phyloP scores from a whole-genome alignment of 2,797 vertebrate genomes.

The Rhyacichthys aspro region DNA sequence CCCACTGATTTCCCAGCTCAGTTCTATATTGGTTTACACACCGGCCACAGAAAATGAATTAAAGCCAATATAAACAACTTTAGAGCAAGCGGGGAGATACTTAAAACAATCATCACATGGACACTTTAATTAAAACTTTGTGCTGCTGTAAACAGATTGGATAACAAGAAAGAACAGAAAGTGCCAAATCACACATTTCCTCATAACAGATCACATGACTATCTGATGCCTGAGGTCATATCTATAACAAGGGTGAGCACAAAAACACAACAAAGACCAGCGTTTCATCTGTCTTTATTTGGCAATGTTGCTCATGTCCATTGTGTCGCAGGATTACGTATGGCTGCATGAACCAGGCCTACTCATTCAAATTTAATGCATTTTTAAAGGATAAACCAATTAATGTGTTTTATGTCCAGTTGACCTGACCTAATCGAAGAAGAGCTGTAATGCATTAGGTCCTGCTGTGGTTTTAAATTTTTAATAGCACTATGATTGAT shows the following conservation, averaged over 20 bases:
- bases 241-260: too few species aligned
- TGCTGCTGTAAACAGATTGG: neutral
- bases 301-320: too few species aligned
- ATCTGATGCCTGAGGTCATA: too few species aligned
- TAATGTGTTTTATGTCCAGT: constrained; percentile 1
- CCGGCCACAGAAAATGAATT: neutral
- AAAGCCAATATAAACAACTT: neutral
- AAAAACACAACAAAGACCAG: too few species aligned
- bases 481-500: neutral
- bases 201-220: too few species aligned
- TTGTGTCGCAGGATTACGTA: too few species aligned
- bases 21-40: neutral
- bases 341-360: too few species aligned
- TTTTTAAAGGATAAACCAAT: constrained; percentile 2
- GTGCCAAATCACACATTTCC: neutral
- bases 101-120: neutral
- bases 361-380: too few species aligned
- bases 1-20: too few species aligned
- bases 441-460: constrained; percentile 1
- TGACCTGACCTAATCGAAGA: constrained; percentile 4
- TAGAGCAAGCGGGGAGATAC: neutral
- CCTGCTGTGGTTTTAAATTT: constrained; percentile 8
- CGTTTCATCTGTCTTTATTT: too few species aligned
- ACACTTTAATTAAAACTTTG: constrained; percentile 2
- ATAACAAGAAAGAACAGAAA: constrained; percentile 2